Evolutionary conservation across 2,888 invertebrate species (phyloP).

Genomic region (Notocelia uddmanniana): DNA sequence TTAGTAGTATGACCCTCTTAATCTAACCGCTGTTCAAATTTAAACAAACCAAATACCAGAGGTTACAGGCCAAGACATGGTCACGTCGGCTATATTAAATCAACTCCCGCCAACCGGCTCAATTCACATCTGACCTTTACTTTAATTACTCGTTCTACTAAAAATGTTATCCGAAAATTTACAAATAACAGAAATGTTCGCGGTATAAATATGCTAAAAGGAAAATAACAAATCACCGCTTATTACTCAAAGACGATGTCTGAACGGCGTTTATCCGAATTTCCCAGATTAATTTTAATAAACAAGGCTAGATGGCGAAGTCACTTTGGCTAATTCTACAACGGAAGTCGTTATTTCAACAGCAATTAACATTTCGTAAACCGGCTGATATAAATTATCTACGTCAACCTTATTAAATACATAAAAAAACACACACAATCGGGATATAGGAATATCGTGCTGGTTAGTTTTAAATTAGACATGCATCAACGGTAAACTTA

Average conservation of each 20-base stretch:
- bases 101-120: constrained; percentile 38
- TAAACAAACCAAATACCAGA: constrained; percentile 37
- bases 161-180: constrained; percentile 15
- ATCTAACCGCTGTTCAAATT: constrained; percentile 43
- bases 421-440: neutral
- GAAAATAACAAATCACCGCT: constrained; percentile 37
- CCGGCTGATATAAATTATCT: constrained; percentile 17
- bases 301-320: constrained; percentile 26
- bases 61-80: constrained; percentile 35
- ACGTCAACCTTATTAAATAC: constrained; percentile 13
- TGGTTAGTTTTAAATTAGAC: constrained; percentile 53
- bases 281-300: constrained; percentile 26
- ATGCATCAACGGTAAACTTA: constrained; percentile 56
- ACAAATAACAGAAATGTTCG: neutral
- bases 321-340: constrained; percentile 24
- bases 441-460: constrained; percentile 11
- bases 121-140: constrained; percentile 32
- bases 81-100: constrained; percentile 42
- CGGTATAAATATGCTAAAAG: constrained; percentile 20
- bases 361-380: constrained; percentile 25
- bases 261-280: constrained; percentile 18
- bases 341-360: constrained; percentile 32
- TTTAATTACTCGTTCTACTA: constrained; percentile 31
- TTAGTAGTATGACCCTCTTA: constrained; percentile 37
- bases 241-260: constrained; percentile 26